Base-by-base conservation (phyloP, 2,888 invertebrate species). In the Drosophila testacea region DNA sequence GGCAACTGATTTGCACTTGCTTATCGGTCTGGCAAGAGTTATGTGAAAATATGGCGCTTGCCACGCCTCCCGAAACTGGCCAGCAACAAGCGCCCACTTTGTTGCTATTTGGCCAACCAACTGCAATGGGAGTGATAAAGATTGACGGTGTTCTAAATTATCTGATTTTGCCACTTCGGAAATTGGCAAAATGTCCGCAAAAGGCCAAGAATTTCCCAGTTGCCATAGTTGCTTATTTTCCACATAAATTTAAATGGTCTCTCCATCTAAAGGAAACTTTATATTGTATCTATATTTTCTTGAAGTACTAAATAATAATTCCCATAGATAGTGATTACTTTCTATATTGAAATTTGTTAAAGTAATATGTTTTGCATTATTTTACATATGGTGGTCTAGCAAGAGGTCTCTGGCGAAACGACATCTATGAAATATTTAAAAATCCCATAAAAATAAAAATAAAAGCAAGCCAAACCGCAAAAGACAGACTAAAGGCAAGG, bases 91-190 rank as follows among this genome's bases (percentile, higher is more conserved):
- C 57, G 30, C 63, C 63, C 73, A 47, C 16, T 83, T 75, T 69
- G 76, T 75, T 73, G 75, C 62, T 76, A 59, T 70, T 62, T 50
- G 66, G 52, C 46, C 76, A 87, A 73, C 79, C 80, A 81, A 85
- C 72, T 82, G 83, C 80, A 87, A 73, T 75, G 77, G 77, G 77
- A 72, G 73, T 82, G 89, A 90, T 90, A 86, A 75, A 85, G 83
- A 90, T 90, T 90, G 90, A 90, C 89, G 88, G 91, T 81, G 88
- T 79, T 88, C 84, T 89, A 90, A 91, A 91, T 91, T 90, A 83
- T 85, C 90, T 91, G 90, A 90, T 91, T 91, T 89, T 91, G 91
- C 90, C 91, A 91, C 89, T 81, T 87, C 79, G 85, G 86, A 91
- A 91, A 91, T 91, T 91, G 91, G 90, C 85, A 90, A 88, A 88